phyloP scores from a whole-genome alignment of 2,888 invertebrate genomes.

The Byasa hedistus region DNA sequence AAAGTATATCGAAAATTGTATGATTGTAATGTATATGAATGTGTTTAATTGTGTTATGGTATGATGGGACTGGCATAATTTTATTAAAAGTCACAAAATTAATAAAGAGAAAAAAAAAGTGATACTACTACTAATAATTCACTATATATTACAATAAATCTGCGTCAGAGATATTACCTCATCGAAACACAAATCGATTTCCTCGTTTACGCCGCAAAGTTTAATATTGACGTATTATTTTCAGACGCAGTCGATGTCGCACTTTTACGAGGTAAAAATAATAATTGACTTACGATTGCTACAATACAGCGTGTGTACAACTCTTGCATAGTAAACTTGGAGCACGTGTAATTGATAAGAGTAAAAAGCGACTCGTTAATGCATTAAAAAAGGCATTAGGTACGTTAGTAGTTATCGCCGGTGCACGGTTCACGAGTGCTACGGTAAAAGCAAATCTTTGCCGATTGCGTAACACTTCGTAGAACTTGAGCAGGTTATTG shows the following conservation, averaged over 20 bases:
- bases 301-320: constrained; percentile 41
- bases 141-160: too few relatives aligned
- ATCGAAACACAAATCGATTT: not conserved
- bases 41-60: too few relatives aligned
- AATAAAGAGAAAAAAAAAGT: too few relatives aligned
- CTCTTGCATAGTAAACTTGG: constrained; percentile 49
- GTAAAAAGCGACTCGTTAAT: constrained; percentile 36
- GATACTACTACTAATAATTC: too few relatives aligned
- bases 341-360: constrained; percentile 66
- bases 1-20: too few relatives aligned
- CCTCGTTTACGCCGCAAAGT: not conserved
- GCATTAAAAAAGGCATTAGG: constrained; percentile 42
- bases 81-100: too few relatives aligned
- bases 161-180: too few relatives aligned
- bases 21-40: too few relatives aligned
- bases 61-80: too few relatives aligned
- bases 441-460: constrained; percentile 50
- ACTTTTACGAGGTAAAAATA: constrained; percentile 23
- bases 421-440: constrained; percentile 50
- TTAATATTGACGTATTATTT: constrained; percentile 19
- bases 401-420: constrained; percentile 47
- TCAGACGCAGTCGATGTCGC: constrained; percentile 22
- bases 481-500: constrained; percentile 35
- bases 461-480: constrained; percentile 48
- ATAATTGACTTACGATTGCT: constrained; percentile 38